These are phyloP conservation scores for Petrolisthes cinctipes DNA, from an alignment of 2,888 invertebrate species.

Conservation along the genomic window DNA sequence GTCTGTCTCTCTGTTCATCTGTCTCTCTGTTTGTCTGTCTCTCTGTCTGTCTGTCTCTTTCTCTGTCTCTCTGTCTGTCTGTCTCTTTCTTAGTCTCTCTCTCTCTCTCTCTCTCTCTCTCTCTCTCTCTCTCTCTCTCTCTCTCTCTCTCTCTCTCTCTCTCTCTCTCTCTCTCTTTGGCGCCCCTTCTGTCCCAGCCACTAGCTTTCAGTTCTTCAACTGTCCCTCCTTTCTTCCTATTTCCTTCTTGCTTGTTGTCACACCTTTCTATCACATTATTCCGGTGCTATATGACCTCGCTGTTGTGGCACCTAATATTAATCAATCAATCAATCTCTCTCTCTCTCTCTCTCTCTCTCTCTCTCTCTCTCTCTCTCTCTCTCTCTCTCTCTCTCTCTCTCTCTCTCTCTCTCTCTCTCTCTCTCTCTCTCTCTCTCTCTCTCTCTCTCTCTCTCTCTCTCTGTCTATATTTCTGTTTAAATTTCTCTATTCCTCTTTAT, in stretches of 20 bases:
- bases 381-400: background rate
- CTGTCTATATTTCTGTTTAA: background rate
- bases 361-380: background rate
- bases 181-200: too few relatives aligned
- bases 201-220: too few relatives aligned
- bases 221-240: too few relatives aligned
- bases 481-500: background rate
- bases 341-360: background rate
- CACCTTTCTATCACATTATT: too few relatives aligned
- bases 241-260: too few relatives aligned
- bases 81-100: too few relatives aligned
- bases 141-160: too few relatives aligned
- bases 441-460: background rate
- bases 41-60: background rate
- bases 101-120: conserved; percentile 1
- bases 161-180: too few relatives aligned
- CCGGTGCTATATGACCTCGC: too few relatives aligned
- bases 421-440: too few relatives aligned
- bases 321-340: background rate
- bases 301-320: too few relatives aligned
- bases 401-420: background rate
- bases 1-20: background rate
- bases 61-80: too few relatives aligned
- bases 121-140: background rate
- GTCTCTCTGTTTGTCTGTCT: background rate